phyloP scores from a whole-genome alignment of 1,140 invertebrate species.

The Caenorhabditis briggsae region DNA sequence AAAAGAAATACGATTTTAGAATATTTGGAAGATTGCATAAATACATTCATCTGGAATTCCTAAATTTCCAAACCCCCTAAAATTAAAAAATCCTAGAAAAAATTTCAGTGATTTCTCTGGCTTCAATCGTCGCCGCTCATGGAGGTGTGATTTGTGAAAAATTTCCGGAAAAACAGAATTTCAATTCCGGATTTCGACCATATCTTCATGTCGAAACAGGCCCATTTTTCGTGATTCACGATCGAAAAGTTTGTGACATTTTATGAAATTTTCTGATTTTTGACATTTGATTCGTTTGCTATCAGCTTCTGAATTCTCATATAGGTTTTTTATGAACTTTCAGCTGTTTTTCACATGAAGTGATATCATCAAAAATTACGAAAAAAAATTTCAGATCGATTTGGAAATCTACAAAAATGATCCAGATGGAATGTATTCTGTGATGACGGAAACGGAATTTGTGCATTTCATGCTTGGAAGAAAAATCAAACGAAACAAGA shows the following conservation, averaged over 20 bases:
- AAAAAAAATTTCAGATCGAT: neutral
- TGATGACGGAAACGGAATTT: neutral
- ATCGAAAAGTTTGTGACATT: neutral
- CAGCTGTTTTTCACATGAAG: no score
- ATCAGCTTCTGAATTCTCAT: no score
- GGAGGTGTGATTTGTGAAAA: neutral
- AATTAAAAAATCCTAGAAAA: neutral
- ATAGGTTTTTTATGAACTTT: no score
- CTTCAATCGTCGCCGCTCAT: neutral
- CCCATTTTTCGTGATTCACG: neutral
- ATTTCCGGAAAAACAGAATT: conserved; percentile 1
- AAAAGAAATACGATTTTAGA: no score
- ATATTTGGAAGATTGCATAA: neutral
- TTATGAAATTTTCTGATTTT: no score
- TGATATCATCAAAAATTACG: no score
- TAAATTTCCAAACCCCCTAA: neutral
- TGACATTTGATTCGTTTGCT: no score
- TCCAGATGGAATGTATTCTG: neutral
- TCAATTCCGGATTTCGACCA: neutral
- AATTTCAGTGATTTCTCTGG: neutral
- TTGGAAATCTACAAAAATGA: neutral
- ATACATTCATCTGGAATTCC: neutral
- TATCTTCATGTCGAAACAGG: neutral
- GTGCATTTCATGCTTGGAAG: neutral
- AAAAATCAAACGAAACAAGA: neutral